phyloP scores from a whole-genome alignment of 2,113 vertebrate species.

The Ochotona princeps region DNA sequence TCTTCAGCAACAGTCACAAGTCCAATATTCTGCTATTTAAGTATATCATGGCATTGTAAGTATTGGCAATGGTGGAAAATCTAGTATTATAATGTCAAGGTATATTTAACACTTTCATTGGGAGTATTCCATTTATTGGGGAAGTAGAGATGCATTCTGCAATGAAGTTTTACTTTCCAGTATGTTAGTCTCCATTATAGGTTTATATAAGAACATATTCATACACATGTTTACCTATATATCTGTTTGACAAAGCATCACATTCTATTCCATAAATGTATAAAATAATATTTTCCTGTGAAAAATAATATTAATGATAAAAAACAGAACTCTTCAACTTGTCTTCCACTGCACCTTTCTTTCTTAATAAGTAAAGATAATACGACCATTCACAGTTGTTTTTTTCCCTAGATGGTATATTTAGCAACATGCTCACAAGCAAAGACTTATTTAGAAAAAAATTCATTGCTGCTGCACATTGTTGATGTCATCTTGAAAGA shows the following conservation, averaged over 20 bases:
- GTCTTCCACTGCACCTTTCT: neutral
- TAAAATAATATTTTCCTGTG: neutral
- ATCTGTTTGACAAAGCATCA: neutral
- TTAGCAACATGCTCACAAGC: neutral
- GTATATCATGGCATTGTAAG: no score
- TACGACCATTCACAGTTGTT: neutral
- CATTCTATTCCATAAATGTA: neutral
- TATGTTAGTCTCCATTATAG: no score
- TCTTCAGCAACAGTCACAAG: no score
- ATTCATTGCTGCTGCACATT: neutral
- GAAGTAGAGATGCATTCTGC: no score
- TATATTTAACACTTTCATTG: no score
- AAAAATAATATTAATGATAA: conserved; percentile 8
- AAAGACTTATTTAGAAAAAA: conserved; percentile 34
- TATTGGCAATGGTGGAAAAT: no score
- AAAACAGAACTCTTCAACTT: conserved; percentile 19
- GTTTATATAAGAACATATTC: no score
- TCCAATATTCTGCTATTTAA: no score
- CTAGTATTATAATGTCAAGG: no score
- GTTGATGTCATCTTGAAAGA: neutral
- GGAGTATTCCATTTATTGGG: no score
- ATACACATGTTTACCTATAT: no score
- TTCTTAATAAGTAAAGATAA: neutral
- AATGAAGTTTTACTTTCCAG: no score
- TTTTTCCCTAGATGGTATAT: neutral